phyloP scores from a whole-genome alignment of 1,140 invertebrate genomes.

The Laupala kohalensis region DNA sequence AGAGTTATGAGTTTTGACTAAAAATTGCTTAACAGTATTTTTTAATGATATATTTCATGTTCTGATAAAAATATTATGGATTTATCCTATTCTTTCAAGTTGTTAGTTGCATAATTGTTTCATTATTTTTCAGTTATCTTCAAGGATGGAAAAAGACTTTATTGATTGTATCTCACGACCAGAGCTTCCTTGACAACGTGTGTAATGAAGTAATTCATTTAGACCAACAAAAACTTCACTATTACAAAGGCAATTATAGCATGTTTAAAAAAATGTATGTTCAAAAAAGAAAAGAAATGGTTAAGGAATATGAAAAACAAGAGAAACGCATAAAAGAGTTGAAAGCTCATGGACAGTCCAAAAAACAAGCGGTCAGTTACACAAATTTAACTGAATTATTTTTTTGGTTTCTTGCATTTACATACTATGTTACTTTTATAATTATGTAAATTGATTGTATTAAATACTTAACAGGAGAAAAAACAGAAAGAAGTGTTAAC shows the following conservation, averaged over 20 bases:
- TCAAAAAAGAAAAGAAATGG: constrained; percentile 87
- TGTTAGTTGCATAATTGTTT: too few species aligned
- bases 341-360: constrained; percentile 89
- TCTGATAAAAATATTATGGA: too few species aligned
- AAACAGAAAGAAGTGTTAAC: constrained; percentile 85
- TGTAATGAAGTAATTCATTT: constrained; percentile 98
- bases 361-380: constrained; percentile 69
- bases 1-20: background rate
- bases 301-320: constrained; percentile 98
- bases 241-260: constrained; percentile 97
- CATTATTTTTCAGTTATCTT: constrained; percentile 69
- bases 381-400: background rate
- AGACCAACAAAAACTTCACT: constrained; percentile 85
- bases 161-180: constrained; percentile 96
- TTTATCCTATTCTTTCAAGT: too few species aligned
- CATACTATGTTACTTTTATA: background rate
- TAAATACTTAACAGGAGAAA: constrained; percentile 47
- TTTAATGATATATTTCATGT: too few species aligned
- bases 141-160: constrained; percentile 97
- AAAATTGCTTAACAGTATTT: background rate
- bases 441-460: background rate
- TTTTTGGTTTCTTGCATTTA: background rate
- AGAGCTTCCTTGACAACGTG: constrained; percentile 97
- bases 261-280: constrained; percentile 99
- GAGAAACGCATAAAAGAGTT: constrained; percentile 88